phyloP scores from a whole-genome alignment of 2,888 invertebrate species.

The Ormyrus thymus region DNA sequence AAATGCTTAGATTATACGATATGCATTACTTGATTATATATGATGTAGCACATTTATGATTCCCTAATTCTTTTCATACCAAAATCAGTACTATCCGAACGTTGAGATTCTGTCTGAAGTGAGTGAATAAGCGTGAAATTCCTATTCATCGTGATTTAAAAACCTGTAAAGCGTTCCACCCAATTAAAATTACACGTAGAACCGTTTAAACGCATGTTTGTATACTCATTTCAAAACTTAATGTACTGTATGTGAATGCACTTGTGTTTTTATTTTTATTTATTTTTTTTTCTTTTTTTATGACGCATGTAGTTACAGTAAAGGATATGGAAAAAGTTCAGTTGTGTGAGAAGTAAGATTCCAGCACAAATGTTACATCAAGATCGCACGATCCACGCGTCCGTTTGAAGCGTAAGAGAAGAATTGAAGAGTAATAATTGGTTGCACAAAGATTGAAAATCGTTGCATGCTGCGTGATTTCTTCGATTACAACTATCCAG shows the following conservation, averaged over 20 bases:
- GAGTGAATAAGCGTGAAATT: constrained; percentile 14
- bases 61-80: constrained; percentile 23
- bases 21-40: constrained; percentile 41
- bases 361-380: constrained; percentile 22
- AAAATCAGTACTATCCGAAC: constrained; percentile 6
- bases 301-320: constrained; percentile 27
- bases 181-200: constrained; percentile 18
- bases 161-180: background rate
- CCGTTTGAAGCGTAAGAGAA: constrained; percentile 6
- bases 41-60: constrained; percentile 35
- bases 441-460: constrained; percentile 25
- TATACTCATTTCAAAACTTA: constrained; percentile 21
- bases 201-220: constrained; percentile 40
- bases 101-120: background rate
- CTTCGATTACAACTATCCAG: constrained; percentile 10
- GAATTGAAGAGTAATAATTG: constrained; percentile 20
- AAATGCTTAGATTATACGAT: constrained; percentile 50
- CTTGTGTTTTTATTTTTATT: constrained; percentile 23
- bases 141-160: background rate
- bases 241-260: constrained; percentile 13
- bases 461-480: constrained; percentile 49
- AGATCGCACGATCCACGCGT: constrained; percentile 21
- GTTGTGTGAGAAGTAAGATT: background rate
- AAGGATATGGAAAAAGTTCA: background rate
- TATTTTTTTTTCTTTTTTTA: constrained; percentile 26